A percentile compares a stretch with the other conserved stretches of the same genome.
Conservation (phyloP, 2,888 invertebrate genomes). For the Ctena decussata region DNA sequence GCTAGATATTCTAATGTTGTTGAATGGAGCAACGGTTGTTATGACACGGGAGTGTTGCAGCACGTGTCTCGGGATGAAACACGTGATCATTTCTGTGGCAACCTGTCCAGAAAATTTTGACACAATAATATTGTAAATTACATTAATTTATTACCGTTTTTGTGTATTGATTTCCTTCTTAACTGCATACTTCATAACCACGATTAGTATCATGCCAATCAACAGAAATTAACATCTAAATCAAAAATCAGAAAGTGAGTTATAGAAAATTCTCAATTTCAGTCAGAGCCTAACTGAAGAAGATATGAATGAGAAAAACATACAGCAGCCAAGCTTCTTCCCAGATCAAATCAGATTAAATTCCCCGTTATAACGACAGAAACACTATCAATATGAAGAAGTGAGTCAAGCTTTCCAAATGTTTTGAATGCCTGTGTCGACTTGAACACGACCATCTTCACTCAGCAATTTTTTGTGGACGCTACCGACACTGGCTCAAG, state of each 20-base stretch:
- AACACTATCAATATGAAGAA: no score
- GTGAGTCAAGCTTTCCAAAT: no score
- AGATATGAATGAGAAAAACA: no score
- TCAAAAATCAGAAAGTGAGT: not conserved
- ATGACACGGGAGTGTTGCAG: conserved; percentile 50
- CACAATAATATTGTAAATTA: conserved; percentile 53
- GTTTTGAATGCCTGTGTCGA: no score
- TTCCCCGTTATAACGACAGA: no score
- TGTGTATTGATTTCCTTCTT: conserved; percentile 18
- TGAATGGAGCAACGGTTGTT: conserved; percentile 41
- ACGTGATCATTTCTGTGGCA: conserved; percentile 54
- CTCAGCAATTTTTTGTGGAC: no score
- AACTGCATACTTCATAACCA: not conserved
- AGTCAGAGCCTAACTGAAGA: no score
- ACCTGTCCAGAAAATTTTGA: conserved; percentile 57
- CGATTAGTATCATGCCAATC: not conserved
- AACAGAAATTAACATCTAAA: not conserved
- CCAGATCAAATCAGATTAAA: no score
- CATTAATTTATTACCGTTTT: conserved; percentile 59
- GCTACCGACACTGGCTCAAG: no score
- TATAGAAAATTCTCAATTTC: no score
- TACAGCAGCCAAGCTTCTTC: no score
- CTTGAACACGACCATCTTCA: no score
- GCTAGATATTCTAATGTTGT: conserved; percentile 50
- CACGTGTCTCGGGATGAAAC: conserved; percentile 47